phyloP scores from a whole-genome alignment of 2,113 vertebrate genomes.

The Upupa epops region DNA sequence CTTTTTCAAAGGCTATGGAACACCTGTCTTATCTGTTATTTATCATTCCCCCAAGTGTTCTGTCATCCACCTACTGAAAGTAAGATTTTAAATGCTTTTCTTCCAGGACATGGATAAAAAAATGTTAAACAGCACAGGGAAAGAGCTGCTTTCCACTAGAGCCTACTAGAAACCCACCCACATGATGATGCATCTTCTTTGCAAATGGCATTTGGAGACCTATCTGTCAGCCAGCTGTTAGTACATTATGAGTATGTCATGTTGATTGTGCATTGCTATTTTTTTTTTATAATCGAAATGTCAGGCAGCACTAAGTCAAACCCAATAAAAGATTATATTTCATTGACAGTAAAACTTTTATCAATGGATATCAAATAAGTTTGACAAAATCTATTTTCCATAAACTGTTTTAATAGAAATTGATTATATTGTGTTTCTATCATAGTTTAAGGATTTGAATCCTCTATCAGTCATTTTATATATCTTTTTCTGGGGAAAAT shows the following conservation, averaged over 20 bases:
- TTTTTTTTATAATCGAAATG: not conserved
- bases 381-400: slow-evolving; percentile 5
- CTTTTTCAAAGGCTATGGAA: not conserved
- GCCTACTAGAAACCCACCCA: not conserved
- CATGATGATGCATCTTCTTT: not conserved
- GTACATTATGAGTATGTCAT: not conserved
- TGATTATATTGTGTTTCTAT: not conserved
- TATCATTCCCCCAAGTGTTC: not conserved
- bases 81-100: not conserved
- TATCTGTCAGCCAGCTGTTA: not conserved
- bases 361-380: not conserved
- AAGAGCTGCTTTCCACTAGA: not conserved
- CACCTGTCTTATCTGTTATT: not conserved
- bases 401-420: not conserved
- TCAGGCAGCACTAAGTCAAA: not conserved
- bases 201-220: not conserved
- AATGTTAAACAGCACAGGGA: not conserved
- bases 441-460: not conserved
- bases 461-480: not conserved
- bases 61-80: not conserved
- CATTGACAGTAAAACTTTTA: not conserved
- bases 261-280: not conserved
- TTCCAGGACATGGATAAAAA: not conserved
- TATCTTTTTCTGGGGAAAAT: not conserved
- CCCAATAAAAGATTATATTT: not conserved